Evolutionary conservation across 2,113 vertebrate species (phyloP), one percentile per base, ranked within the genome.

Genomic region (Actenoides hombroni): DNA sequence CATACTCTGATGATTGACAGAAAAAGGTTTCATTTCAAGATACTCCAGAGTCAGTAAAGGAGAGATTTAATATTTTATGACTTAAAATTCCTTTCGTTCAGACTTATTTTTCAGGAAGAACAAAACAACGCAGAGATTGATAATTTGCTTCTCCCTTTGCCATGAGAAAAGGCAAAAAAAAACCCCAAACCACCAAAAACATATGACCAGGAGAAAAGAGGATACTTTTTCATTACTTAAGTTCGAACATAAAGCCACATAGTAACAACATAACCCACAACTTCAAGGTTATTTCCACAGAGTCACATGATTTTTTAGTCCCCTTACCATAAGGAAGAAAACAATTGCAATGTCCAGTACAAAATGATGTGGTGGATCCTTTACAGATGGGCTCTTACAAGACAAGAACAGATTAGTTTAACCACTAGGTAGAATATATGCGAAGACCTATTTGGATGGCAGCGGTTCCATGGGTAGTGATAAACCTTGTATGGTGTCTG

Each of bases 301-400:
- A 51, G 61, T 53, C 17, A 33, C 24, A 5, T 26, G 26, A 56
- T 16, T 53, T 16, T 4, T 8, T 1, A 6, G 1, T 8, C 2
- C 9, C n/a, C 10, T 53, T 21, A 39, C 2, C 9, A 7, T 28
- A 29, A 61, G 17, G n/a, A 23, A 29, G 21, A 37, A 40, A 90
- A 88, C 10, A 9, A 13, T 3, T 65, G 59, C 57, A 83, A 25
- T 57, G n/a, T 19, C 49, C 81, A 69, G 20, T 8, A 40, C 57
- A 6, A 60, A 19, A 42, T 1, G 1, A 21, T 11, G 20, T 23
- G 18, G 37, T n/a, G 8, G 25, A 92, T 69, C 6, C 28, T 73
- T 83, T 68, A 78, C 10, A 42, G 14, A 23, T 4, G 39, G 15
- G 37, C 37, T 65, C 39, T 69, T 44, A 61, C 14, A 78, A 73